phyloP scores from a whole-genome alignment of 2,888 invertebrate species.

The Acrocera orbiculus region DNA sequence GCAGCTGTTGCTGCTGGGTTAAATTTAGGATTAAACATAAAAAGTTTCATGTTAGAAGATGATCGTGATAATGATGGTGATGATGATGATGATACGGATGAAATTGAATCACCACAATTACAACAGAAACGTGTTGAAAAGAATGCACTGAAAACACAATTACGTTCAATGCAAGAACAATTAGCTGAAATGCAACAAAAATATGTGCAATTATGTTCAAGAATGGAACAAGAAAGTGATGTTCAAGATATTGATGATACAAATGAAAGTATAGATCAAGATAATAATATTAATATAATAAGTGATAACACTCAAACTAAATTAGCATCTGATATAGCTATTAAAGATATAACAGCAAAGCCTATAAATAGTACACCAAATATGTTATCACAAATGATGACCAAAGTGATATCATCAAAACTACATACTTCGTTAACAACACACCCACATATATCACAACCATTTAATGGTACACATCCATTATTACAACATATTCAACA shows the following conservation, averaged over 20 bases:
- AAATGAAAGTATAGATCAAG: constrained; percentile 46
- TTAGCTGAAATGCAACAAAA: constrained; percentile 82
- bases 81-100: constrained; percentile 64
- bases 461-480: constrained; percentile 40
- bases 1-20: constrained; percentile 36
- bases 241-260: constrained; percentile 57
- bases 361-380: constrained; percentile 30
- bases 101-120: constrained; percentile 56
- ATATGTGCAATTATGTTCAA: constrained; percentile 70
- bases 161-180: constrained; percentile 76
- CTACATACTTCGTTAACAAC: constrained; percentile 36
- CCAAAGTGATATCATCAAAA: constrained; percentile 46
- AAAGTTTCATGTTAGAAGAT: constrained; percentile 44
- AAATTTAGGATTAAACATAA: constrained; percentile 39
- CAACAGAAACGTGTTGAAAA: constrained; percentile 74
- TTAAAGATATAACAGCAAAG: constrained; percentile 16
- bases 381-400: constrained; percentile 46
- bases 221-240: constrained; percentile 64
- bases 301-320: constrained; percentile 16
- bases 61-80: constrained; percentile 61
- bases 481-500: constrained; percentile 38
- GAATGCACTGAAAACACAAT: constrained; percentile 67
- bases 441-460: constrained; percentile 39
- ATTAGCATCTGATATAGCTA: constrained; percentile 24
- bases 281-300: constrained; percentile 25